Evolutionary conservation across 2,888 invertebrate species (phyloP).

Genomic region (Opisthograptis luteolata): DNA sequence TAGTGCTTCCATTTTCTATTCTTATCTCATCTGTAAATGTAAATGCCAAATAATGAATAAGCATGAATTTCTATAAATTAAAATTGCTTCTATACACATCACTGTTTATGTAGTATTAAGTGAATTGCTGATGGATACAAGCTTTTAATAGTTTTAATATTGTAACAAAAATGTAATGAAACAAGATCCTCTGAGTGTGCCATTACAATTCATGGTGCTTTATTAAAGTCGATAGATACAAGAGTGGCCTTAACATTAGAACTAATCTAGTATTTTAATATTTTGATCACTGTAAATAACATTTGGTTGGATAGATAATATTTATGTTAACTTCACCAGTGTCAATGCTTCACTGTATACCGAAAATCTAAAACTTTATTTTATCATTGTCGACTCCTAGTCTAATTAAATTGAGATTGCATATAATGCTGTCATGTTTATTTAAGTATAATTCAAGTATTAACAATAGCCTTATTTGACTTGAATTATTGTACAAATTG

Average conservation of each 20-base stretch:
- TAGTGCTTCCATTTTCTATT: constrained; percentile 67
- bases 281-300: constrained; percentile 73
- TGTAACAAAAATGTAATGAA: constrained; percentile 21
- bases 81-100: constrained; percentile 52
- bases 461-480: constrained; percentile 65
- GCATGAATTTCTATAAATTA: constrained; percentile 33
- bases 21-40: constrained; percentile 44
- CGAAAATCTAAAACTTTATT: constrained; percentile 62
- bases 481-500: constrained; percentile 74
- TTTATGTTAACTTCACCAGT: constrained; percentile 55
- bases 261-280: constrained; percentile 52
- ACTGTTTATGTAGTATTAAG: constrained; percentile 46
- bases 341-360: constrained; percentile 54
- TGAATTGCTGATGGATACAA: constrained; percentile 43
- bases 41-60: constrained; percentile 52
- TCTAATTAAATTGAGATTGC: constrained; percentile 72
- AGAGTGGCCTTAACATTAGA: constrained; percentile 68
- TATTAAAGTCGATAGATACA: constrained; percentile 44
- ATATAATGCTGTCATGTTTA: constrained; percentile 71
- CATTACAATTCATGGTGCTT: constrained; percentile 60
- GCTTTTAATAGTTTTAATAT: constrained; percentile 38
- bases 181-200: constrained; percentile 46
- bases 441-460: constrained; percentile 59
- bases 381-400: constrained; percentile 70
- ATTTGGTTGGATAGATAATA: constrained; percentile 46